Conservation (phyloP, 2,888 invertebrate species). For the Cabera pusaria region DNA sequence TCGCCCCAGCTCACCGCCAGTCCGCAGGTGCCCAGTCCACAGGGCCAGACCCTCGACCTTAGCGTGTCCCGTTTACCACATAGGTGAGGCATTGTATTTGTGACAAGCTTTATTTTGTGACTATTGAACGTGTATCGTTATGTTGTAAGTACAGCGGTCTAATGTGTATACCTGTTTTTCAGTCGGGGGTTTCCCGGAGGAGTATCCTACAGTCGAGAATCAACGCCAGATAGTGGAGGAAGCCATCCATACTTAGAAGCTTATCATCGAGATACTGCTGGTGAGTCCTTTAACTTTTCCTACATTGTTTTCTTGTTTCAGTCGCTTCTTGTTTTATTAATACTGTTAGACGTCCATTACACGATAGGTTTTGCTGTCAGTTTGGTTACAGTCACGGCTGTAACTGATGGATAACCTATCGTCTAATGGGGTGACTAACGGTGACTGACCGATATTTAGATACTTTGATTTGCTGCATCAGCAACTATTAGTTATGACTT, state of each 20-base stretch:
- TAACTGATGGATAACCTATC: too few species aligned
- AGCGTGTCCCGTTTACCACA: conserved; percentile 94
- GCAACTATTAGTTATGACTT: too few species aligned
- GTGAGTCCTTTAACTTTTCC: conserved; percentile 72
- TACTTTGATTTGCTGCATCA: too few species aligned
- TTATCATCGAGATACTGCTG: conserved; percentile 91
- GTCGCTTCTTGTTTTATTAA: too few species aligned
- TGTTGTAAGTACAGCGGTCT: conserved; percentile 22
- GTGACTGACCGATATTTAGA: too few species aligned
- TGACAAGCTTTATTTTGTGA: too few species aligned
- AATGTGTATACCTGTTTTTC: conserved; percentile 49
- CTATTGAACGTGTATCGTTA: too few species aligned
- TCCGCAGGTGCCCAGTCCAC: conserved; percentile 95
- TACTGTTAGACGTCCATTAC: too few species aligned
- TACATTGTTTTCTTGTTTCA: not conserved
- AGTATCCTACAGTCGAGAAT: conserved; percentile 91
- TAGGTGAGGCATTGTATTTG: conserved; percentile 83
- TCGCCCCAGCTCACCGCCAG: conserved; percentile 92
- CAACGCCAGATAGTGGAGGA: conserved; percentile 94
- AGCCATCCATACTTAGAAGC: conserved; percentile 93
- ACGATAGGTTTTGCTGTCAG: too few species aligned
- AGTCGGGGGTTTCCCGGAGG: conserved; percentile 86
- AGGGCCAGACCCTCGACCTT: conserved; percentile 94
- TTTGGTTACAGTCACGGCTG: too few species aligned
- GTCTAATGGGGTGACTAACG: too few species aligned